Conservation (phyloP, 2,797 vertebrate genomes). For the Petrocephalus sullivani region DNA sequence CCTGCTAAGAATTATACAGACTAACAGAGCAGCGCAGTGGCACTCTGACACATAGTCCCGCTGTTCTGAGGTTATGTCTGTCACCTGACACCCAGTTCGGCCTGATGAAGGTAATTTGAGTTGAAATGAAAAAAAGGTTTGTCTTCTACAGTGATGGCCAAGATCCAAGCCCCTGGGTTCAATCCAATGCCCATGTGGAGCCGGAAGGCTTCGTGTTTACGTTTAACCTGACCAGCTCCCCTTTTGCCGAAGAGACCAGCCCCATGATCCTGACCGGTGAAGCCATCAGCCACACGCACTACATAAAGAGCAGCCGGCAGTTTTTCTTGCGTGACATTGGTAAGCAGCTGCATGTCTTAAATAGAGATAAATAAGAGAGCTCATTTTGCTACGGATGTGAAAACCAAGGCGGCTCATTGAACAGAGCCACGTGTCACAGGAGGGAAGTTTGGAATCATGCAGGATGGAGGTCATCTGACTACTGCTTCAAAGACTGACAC, state of each 20-base stretch:
- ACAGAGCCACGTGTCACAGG: background rate
- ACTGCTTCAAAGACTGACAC: background rate
- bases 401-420: background rate
- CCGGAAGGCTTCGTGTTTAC: conserved; percentile 43
- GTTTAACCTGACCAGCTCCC: conserved; percentile 50
- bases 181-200: background rate
- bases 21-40: too few species aligned
- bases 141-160: background rate
- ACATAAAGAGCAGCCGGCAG: conserved; percentile 37
- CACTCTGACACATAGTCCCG: background rate
- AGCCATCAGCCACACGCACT: conserved; percentile 32
- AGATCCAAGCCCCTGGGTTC: conserved; percentile 43
- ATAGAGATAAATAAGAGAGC: background rate
- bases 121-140: background rate
- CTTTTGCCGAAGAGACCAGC: conserved; percentile 55
- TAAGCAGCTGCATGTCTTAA: conserved; percentile 31
- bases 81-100: background rate
- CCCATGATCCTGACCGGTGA: conserved; percentile 52
- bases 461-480: background rate
- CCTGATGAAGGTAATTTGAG: background rate
- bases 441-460: background rate
- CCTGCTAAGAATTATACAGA: background rate
- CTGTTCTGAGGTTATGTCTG: background rate
- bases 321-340: conserved; percentile 65
- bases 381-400: background rate